These are phyloP conservation scores for Dermochelys coriacea DNA, from an alignment of 2,797 vertebrate genomes.

Conservation along the genomic window DNA sequence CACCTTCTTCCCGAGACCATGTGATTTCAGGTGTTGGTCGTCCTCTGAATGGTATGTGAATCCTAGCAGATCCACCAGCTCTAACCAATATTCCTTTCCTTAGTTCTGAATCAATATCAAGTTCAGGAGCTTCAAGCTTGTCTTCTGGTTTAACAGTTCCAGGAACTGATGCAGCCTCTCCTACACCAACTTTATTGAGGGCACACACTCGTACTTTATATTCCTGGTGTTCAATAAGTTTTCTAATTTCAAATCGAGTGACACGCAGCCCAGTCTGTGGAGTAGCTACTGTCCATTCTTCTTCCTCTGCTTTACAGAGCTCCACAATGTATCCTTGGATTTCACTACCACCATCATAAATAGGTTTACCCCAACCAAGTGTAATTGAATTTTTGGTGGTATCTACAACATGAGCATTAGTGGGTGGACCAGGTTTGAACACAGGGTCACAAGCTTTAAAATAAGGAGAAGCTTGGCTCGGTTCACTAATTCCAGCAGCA, in stretches of 20 bases:
- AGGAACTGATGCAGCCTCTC: slow-evolving; percentile 90
- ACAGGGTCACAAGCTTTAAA: slow-evolving; percentile 95
- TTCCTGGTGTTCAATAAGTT: slow-evolving; percentile 93
- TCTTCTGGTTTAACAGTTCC: slow-evolving; percentile 95
- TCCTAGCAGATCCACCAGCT: slow-evolving; percentile 94
- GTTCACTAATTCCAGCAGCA: slow-evolving; percentile 91
- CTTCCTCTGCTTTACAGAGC: slow-evolving; percentile 95
- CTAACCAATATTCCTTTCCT: slow-evolving; percentile 94
- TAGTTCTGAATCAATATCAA: slow-evolving; percentile 95
- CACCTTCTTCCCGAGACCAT: slow-evolving; percentile 95
- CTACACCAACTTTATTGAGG: slow-evolving; percentile 96
- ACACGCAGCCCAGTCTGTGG: slow-evolving; percentile 92
- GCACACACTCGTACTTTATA: slow-evolving; percentile 96
- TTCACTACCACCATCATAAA: slow-evolving; percentile 93
- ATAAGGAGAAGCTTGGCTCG: slow-evolving; percentile 91
- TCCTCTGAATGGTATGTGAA: slow-evolving; percentile 95
- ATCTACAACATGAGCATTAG: slow-evolving; percentile 90
- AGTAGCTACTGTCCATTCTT: slow-evolving; percentile 95
- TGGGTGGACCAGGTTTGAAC: slow-evolving; percentile 95
- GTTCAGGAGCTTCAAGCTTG: slow-evolving; percentile 92
- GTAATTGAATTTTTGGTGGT: slow-evolving; percentile 91
- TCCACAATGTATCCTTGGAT: slow-evolving; percentile 97
- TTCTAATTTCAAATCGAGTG: slow-evolving; percentile 95
- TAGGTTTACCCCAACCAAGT: slow-evolving; percentile 94
- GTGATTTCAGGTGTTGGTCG: slow-evolving; percentile 93